Base-by-base conservation (phyloP, 2,888 invertebrate species). In the Pheosia gnoma region DNA sequence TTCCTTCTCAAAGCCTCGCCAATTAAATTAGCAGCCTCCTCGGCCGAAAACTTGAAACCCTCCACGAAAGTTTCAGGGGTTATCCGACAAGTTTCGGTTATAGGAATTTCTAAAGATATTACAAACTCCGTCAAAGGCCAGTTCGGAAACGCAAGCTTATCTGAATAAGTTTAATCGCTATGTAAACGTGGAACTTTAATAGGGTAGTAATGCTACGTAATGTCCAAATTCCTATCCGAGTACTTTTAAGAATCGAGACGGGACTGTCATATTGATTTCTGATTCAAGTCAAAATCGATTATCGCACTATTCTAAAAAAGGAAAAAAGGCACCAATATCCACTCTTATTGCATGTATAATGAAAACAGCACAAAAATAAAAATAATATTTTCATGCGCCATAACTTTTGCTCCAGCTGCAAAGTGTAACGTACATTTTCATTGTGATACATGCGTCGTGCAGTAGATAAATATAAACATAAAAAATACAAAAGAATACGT, bases 91-190 rank as follows among this genome's bases (percentile, higher is more conserved):
- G 55, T 63, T 67, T 11, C 58, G 25, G 25, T 25, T 25, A 25
- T 25, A 61, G 71, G 38, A 54, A 54, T 75, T 67, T 59, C 58
- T 63, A 62, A 71, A 65, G 74, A 71, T 75, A 66, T 67, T 68
- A 74, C 54, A 70, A 75, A 74, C 68, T 73, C 49, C 60, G 71
- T 75, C 68, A 71, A 70, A 73, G 70, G 52, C 62, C 60, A 47
- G 59, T 58, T 43, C 11, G 59, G 59, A 66, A 66, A 61, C 62
- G 60, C 64, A 67, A 25, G 71, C 66, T 66, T 67, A 71, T 65
- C 64, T 59, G 43, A 25, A 56, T 58, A 75, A 73, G 62, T 70
- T 65, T 57, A 62, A 69, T 71, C 53, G 47, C 61, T 69, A 61
- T 63, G 60, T 66, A 54, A 65, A 41, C 60, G 52, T 38, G 11